A percentile compares a stretch with the other conserved stretches of the same genome.
Conservation (phyloP, 2,888 invertebrate species). For the Cyrtodaria siliqua region DNA sequence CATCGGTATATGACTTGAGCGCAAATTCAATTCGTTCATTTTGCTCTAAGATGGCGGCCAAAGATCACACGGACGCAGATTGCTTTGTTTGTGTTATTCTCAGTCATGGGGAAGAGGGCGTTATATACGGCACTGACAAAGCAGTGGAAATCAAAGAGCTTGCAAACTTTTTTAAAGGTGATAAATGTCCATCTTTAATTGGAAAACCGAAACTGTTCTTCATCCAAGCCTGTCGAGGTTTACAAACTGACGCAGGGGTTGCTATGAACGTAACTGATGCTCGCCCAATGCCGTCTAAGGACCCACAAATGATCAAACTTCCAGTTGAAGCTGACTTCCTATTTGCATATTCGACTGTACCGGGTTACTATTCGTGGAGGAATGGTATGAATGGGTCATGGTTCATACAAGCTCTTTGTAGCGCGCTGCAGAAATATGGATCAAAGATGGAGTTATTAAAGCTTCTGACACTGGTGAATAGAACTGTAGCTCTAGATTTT, state of each 20-base stretch:
- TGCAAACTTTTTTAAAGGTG: slow-evolving; percentile 36
- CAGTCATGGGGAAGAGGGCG: slow-evolving; percentile 63
- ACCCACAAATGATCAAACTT: slow-evolving; percentile 28
- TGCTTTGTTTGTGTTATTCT: slow-evolving; percentile 65
- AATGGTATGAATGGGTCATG: slow-evolving; percentile 84
- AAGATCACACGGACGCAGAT: slow-evolving; percentile 48
- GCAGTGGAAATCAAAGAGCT: slow-evolving; percentile 47
- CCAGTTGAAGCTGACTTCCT: slow-evolving; percentile 82
- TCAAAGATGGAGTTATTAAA: slow-evolving; percentile 72
- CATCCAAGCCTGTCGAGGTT: slow-evolving; percentile 69
- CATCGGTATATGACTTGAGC: slow-evolving; percentile 11
- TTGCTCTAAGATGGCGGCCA: slow-evolving; percentile 43
- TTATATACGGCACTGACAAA: slow-evolving; percentile 62
- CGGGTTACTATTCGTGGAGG: slow-evolving; percentile 85
- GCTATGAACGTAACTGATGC: slow-evolving; percentile 48
- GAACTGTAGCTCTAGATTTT: slow-evolving; percentile 82
- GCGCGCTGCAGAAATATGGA: slow-evolving; percentile 76
- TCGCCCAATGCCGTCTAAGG: not conserved
- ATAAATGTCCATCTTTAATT: slow-evolving; percentile 56
- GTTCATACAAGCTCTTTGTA: slow-evolving; percentile 83
- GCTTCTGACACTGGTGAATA: slow-evolving; percentile 83
- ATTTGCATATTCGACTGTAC: slow-evolving; percentile 84
- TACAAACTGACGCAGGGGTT: slow-evolving; percentile 47
- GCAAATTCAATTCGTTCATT: slow-evolving; percentile 26
- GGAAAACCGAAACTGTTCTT: slow-evolving; percentile 70